Conservation (phyloP, 2,888 invertebrate species). For the Thymelicus acteon region DNA sequence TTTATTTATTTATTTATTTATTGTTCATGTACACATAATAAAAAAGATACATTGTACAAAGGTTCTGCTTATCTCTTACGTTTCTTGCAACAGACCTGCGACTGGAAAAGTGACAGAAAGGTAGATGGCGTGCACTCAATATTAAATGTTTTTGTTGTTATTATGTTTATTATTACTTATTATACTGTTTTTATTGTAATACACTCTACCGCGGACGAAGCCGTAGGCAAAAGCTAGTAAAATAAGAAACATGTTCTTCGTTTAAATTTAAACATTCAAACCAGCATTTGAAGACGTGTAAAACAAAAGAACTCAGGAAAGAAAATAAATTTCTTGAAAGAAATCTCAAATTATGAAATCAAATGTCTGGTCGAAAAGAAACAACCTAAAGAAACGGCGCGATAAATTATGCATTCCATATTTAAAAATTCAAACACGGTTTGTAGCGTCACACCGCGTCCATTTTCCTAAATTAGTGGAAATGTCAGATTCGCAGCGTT, state of each 20-base stretch:
- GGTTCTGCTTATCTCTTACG: too few species aligned
- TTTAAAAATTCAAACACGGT: conserved; percentile 36
- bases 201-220: too few species aligned
- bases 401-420: conserved; percentile 33
- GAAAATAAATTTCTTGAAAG: neutral
- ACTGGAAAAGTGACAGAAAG: too few species aligned
- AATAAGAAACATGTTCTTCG: neutral
- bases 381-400: conserved; percentile 19
- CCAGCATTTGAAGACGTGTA: neutral
- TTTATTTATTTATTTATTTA: too few species aligned
- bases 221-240: too few species aligned
- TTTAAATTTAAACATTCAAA: neutral
- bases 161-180: too few species aligned
- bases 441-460: conserved; percentile 28
- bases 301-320: neutral
- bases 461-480: conserved; percentile 22
- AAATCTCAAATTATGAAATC: conserved; percentile 19
- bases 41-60: too few species aligned
- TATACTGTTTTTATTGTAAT: too few species aligned
- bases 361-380: conserved; percentile 17
- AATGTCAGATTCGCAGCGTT: neutral
- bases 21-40: too few species aligned
- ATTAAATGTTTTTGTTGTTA: too few species aligned
- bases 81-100: too few species aligned
- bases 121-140: too few species aligned